phyloP scores from a whole-genome alignment of 2,888 invertebrate genomes.

The Melinaea menophilus region DNA sequence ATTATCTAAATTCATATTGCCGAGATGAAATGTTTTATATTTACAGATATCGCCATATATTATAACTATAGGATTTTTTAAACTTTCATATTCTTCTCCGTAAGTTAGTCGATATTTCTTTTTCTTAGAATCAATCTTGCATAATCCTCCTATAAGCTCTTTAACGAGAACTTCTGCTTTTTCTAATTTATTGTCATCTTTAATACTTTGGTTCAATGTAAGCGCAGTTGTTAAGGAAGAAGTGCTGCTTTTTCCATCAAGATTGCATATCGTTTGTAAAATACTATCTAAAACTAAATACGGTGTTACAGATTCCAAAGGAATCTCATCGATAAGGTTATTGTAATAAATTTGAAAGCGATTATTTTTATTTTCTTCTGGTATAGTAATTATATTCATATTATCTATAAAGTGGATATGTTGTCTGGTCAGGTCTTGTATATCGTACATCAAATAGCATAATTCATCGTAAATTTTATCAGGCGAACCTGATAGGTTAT shows the following conservation, averaged over 20 bases:
- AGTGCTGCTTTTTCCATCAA: conserved; percentile 40
- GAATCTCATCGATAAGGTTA: conserved; percentile 45
- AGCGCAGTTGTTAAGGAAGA: conserved; percentile 42
- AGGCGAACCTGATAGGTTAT: conserved; percentile 50
- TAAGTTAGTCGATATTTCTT: conserved; percentile 58
- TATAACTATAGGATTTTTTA: conserved; percentile 58
- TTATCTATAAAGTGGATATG: conserved; percentile 67
- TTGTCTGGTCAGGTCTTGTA: conserved; percentile 72
- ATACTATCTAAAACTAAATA: conserved; percentile 61
- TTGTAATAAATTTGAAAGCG: conserved; percentile 41
- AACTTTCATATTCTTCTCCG: conserved; percentile 60
- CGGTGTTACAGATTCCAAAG: conserved; percentile 57
- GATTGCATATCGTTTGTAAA: conserved; percentile 47
- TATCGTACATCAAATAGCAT: conserved; percentile 72
- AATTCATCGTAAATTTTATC: conserved; percentile 73
- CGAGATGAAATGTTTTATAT: conserved; percentile 59
- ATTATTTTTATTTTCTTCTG: conserved; percentile 39
- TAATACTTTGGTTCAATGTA: conserved; percentile 35
- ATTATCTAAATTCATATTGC: conserved; percentile 57
- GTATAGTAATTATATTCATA: conserved; percentile 60
- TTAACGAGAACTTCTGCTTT: conserved; percentile 52
- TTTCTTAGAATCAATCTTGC: conserved; percentile 48
- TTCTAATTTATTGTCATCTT: conserved; percentile 41
- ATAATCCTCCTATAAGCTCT: conserved; percentile 53
- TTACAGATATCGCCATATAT: conserved; percentile 59